Evolutionary conservation across 1,140 invertebrate species (phyloP).

Genomic region (Zaprionus camerounensis): DNA sequence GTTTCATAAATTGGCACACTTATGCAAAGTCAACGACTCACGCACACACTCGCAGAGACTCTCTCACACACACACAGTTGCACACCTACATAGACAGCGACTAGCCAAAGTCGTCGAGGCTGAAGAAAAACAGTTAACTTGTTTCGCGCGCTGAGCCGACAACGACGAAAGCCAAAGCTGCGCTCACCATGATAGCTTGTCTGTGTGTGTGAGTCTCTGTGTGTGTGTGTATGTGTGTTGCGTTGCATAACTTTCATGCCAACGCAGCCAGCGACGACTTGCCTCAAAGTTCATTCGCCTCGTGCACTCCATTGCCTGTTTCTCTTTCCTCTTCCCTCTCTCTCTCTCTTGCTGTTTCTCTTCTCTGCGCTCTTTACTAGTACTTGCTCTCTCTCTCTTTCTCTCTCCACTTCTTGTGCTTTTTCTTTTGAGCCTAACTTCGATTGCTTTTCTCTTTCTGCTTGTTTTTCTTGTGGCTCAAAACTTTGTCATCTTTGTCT

Average conservation of each 20-base stretch:
- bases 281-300: constrained; percentile 83
- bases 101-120: constrained; percentile 47
- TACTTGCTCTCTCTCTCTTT: constrained; percentile 23
- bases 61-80: constrained; percentile 13
- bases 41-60: constrained; percentile 35
- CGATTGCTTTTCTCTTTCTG: constrained; percentile 74
- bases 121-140: constrained; percentile 76
- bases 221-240: constrained; percentile 41
- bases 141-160: constrained; percentile 61
- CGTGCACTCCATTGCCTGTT: constrained; percentile 74
- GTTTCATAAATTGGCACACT: constrained; percentile 79
- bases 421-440: constrained; percentile 39
- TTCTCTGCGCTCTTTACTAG: constrained; percentile 11
- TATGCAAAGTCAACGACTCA: constrained; percentile 80
- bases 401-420: constrained; percentile 54
- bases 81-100: constrained; percentile 28
- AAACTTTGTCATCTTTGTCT: constrained; percentile 37
- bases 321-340: background rate
- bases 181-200: constrained; percentile 37
- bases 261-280: constrained; percentile 68
- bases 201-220: constrained; percentile 26
- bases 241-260: constrained; percentile 83
- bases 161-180: constrained; percentile 57
- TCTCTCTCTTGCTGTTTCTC: constrained; percentile 27
- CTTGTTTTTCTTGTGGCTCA: constrained; percentile 55